Conservation (phyloP, 1,140 invertebrate genomes). For the Ericerus pela region DNA sequence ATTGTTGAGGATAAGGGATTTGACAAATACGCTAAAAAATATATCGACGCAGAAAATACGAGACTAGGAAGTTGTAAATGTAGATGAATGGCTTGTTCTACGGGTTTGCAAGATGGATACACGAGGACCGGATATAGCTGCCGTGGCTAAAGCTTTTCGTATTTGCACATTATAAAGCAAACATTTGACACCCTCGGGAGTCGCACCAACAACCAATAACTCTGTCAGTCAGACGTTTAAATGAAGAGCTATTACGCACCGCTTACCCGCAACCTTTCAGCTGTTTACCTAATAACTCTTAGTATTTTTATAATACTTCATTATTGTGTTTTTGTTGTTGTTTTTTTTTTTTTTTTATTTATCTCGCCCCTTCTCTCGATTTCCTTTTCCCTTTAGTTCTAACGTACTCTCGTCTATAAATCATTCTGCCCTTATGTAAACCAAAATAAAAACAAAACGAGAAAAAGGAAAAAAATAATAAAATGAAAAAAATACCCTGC, state of each 20-base stretch:
- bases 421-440: no score
- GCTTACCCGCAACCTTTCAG: neutral
- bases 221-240: constrained; percentile 12
- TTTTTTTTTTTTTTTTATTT: no score
- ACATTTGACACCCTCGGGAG: constrained; percentile 11
- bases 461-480: no score
- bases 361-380: no score
- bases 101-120: constrained; percentile 7
- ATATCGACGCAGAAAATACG: constrained; percentile 12
- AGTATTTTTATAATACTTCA: constrained; percentile 11
- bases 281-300: constrained; percentile 7
- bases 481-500: no score
- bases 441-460: no score
- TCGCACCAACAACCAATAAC: constrained; percentile 6
- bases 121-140: constrained; percentile 5
- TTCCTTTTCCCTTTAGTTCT: no score
- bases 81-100: constrained; percentile 8
- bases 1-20: neutral
- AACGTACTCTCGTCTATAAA: no score
- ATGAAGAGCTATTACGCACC: constrained; percentile 10
- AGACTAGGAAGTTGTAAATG: constrained; percentile 12
- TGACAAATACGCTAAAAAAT: constrained; percentile 5
- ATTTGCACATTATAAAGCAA: constrained; percentile 4
- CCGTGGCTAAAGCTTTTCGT: neutral
- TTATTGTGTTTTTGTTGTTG: no score